Evolutionary conservation across 2,113 vertebrate genomes (phyloP).

Genomic region (Tragelaphus scriptus): DNA sequence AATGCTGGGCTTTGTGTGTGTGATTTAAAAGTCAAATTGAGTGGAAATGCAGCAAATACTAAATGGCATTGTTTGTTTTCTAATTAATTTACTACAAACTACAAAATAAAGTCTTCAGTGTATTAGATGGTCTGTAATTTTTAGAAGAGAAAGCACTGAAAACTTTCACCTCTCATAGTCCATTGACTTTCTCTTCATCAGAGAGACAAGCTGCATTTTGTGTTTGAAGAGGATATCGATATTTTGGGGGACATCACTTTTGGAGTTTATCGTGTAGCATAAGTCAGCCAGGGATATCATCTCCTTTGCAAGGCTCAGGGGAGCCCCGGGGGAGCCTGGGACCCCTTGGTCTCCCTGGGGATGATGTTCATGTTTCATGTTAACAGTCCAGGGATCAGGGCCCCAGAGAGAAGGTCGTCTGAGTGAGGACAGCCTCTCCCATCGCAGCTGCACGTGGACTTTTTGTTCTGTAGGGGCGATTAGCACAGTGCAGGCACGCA

Average conservation of each 20-base stretch:
- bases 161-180: neutral
- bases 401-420: neutral
- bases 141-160: neutral
- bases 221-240: neutral
- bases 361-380: neutral
- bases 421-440: neutral
- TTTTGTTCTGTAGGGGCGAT: neutral
- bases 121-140: neutral
- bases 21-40: constrained; percentile 66
- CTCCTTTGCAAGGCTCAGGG: neutral
- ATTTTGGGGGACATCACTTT: neutral
- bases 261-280: neutral
- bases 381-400: neutral
- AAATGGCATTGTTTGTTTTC: constrained; percentile 58
- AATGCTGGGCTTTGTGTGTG: constrained; percentile 56
- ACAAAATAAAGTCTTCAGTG: constrained; percentile 33
- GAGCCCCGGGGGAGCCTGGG: neutral
- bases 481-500: neutral
- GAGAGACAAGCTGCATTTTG: neutral
- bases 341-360: neutral
- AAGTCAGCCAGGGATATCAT: neutral
- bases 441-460: neutral
- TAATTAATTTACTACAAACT: constrained; percentile 63
- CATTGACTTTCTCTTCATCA: neutral
- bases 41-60: constrained; percentile 54